phyloP scores from a whole-genome alignment of 2,797 vertebrate species.

The Cirrhinus mrigala region DNA sequence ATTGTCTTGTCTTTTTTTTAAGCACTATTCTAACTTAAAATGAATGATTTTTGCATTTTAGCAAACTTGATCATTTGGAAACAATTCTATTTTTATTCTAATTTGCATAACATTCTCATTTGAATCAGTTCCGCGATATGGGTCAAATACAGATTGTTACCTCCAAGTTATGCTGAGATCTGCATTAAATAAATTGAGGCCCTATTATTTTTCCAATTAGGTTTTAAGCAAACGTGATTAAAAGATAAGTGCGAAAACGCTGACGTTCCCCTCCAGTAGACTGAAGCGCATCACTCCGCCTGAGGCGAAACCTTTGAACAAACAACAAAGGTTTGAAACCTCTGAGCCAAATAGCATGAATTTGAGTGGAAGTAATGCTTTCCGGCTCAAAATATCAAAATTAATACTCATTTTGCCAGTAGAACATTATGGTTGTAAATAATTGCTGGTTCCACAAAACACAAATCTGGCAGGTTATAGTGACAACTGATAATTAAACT shows the following conservation, averaged over 20 bases:
- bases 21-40: not conserved
- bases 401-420: not conserved
- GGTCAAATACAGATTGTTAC: conserved; percentile 38
- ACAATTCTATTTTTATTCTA: conserved; percentile 31
- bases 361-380: conserved; percentile 13
- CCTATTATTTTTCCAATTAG: conserved; percentile 74
- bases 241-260: conserved; percentile 74
- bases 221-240: conserved; percentile 82
- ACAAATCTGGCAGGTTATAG: not conserved
- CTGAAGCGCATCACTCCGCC: conserved; percentile 75
- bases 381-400: not conserved
- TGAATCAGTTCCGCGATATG: conserved; percentile 34
- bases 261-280: conserved; percentile 79
- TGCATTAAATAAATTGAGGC: conserved; percentile 38
- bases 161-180: conserved; percentile 4
- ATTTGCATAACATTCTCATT: conserved; percentile 35
- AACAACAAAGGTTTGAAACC: conserved; percentile 40
- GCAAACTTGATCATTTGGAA: conserved; percentile 8
- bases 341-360: not conserved
- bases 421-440: not conserved
- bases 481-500: not conserved
- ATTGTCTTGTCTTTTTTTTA: not conserved
- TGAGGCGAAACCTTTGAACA: conserved; percentile 71
- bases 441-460: not conserved
- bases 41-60: not conserved